Evolutionary conservation across 1,140 invertebrate genomes (phyloP), one percentile per base, ranked within the genome.

Genomic region (Ceratosolen fusciceps): DNA sequence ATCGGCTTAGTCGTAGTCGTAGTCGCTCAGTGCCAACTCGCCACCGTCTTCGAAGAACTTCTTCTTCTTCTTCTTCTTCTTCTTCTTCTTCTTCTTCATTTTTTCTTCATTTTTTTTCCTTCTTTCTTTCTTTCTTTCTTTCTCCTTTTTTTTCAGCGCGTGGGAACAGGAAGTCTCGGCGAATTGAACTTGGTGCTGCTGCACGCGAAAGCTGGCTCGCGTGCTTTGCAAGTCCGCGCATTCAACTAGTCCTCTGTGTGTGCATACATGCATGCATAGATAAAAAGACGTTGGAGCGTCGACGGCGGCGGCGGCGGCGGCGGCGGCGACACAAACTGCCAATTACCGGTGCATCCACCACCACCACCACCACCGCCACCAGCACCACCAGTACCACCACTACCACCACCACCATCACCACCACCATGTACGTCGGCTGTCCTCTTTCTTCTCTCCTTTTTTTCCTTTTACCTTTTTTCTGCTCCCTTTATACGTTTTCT

Each of bases 171-270:
- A 80, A 80, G 67, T 72, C 37, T 21, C 47, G 47, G 26, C 47
- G 31, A 52, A 37, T 34, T 34, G 65, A 72, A 62, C 60, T 47
- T 68, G 62, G 37, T 37, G 52, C 49, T 37, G 52, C 49, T 29
- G 78, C 78, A 80, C 78, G 78, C 78, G 52, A 80, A 80, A 80
- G 49, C 71, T 70, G 60, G 43, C 43, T 78, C 68, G 76, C 76
- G 76, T 65, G 77, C 71, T 72, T 65, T 65, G 77, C 71, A 68
- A 74, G 68, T 73, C 76, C 76, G 43, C 77, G 77, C 60, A 70
- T 70, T 73, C 56, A 67, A 52, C 58, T 73, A 47, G 77, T 58
- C 26, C n/a, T n/a, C n/a, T n/a, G 75, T 19, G 31, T n/a, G 67
- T n/a, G 56, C 19, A 24, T 68, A 39, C n/a, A 19, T 47, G 52